A percentile compares a stretch with the other conserved stretches of the same genome.
phyloP scores from a whole-genome alignment of 2,888 invertebrate genomes.

The Dryadula phaetusa region DNA sequence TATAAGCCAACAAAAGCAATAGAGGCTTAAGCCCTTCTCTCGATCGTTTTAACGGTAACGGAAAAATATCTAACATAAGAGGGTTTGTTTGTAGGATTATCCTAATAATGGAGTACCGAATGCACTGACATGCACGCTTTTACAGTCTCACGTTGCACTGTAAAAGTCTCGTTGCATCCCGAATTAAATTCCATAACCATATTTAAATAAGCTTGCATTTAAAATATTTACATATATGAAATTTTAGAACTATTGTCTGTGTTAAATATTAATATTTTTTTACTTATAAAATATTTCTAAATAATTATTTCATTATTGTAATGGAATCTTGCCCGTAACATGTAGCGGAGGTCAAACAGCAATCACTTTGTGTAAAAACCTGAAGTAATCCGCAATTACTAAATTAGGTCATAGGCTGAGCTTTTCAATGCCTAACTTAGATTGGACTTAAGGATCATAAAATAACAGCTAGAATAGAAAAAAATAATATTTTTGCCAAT shows the following conservation, averaged over 20 bases:
- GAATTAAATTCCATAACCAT: not conserved
- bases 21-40: too few species aligned
- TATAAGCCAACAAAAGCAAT: too few species aligned
- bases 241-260: too few species aligned
- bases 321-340: not conserved
- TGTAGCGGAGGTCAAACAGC: constrained; percentile 14
- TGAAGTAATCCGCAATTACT: constrained; percentile 30
- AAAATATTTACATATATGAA: constrained; percentile 1
- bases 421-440: constrained; percentile 16
- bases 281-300: not conserved
- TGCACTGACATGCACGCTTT: constrained; percentile 9
- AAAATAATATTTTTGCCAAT: not conserved
- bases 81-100: constrained; percentile 1
- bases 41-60: not conserved
- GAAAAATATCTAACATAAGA: not conserved
- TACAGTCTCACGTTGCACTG: constrained; percentile 1
- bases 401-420: constrained; percentile 30
- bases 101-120: not conserved
- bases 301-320: constrained; percentile 19
- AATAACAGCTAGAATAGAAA: not conserved
- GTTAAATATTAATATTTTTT: too few species aligned
- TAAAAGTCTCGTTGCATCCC: not conserved
- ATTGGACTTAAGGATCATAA: not conserved
- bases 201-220: not conserved
- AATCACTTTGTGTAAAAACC: constrained; percentile 25